Percentiles rank a stretch among this genome's conserved stretches.
Evolutionary conservation across 2,888 invertebrate species (phyloP).

Genomic region (Holacanthella duospinosa): DNA sequence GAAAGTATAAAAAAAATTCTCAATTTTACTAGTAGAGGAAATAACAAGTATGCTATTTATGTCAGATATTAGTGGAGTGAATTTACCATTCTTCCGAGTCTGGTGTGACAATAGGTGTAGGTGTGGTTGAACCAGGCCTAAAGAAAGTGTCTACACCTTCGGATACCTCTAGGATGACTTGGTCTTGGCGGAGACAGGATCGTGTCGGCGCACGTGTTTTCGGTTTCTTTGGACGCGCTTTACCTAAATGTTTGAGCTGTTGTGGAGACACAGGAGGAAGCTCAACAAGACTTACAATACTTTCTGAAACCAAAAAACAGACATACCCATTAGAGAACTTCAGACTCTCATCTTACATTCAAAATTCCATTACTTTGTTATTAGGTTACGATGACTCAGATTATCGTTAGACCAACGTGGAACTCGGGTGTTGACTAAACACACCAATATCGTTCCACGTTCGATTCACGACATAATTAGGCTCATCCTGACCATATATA

Average conservation of each 20-base stretch:
- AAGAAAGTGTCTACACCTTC: conserved; percentile 66
- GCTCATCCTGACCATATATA: too few species aligned
- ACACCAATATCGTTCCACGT: too few species aligned
- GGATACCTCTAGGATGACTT: conserved; percentile 39
- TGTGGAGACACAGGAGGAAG: conserved; percentile 62
- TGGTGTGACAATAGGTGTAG: conserved; percentile 55
- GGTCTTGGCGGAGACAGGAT: conserved; percentile 50
- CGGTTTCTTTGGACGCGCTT: conserved; percentile 55
- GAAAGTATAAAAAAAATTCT: not conserved
- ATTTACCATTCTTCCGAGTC: conserved; percentile 54
- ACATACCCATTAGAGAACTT: not conserved
- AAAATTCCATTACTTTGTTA: not conserved
- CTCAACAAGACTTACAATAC: conserved; percentile 71
- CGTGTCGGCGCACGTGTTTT: conserved; percentile 82
- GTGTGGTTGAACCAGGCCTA: conserved; percentile 58
- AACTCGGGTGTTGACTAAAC: too few species aligned
- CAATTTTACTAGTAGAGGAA: not conserved
- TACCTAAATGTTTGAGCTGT: conserved; percentile 72
- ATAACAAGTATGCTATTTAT: not conserved
- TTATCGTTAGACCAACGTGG: not conserved
- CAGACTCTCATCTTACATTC: not conserved
- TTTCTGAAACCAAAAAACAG: conserved; percentile 47
- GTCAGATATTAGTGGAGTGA: not conserved
- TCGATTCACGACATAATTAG: too few species aligned
- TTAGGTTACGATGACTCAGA: too few species aligned